These are phyloP conservation scores for Phainopepla nitens DNA, from an alignment of 2,113 vertebrate species.

Conservation along the genomic window DNA sequence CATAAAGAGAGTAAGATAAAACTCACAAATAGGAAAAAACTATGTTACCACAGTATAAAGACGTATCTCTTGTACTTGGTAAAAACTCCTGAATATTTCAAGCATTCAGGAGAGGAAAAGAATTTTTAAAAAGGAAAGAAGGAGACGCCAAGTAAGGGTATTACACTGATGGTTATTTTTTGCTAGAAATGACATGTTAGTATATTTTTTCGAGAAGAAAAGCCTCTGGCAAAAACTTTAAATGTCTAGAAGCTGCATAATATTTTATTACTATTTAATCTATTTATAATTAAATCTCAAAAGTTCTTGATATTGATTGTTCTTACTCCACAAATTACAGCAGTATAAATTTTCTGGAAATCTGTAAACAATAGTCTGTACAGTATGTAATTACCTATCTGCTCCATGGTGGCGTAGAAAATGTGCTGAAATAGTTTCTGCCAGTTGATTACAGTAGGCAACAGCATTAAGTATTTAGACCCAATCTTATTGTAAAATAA, in stretches of 20 bases:
- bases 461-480: neutral
- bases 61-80: neutral
- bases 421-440: neutral
- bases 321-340: neutral
- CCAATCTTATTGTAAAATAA: neutral
- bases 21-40: neutral
- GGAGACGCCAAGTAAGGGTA: neutral
- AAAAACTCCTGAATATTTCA: neutral
- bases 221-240: neutral
- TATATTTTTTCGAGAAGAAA: neutral
- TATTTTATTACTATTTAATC: neutral
- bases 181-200: slow-evolving; percentile 10
- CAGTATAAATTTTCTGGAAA: neutral
- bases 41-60: neutral
- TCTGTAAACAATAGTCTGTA: neutral
- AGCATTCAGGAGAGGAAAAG: neutral
- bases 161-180: neutral
- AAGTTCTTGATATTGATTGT: neutral
- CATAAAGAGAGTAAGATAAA: neutral
- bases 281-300: neutral
- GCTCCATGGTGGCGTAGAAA: neutral
- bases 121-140: neutral
- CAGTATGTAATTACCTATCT: neutral
- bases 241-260: neutral
- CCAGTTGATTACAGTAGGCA: neutral